Evolutionary conservation across 2,113 vertebrate species (phyloP).

Genomic region (Lota lota): DNA sequence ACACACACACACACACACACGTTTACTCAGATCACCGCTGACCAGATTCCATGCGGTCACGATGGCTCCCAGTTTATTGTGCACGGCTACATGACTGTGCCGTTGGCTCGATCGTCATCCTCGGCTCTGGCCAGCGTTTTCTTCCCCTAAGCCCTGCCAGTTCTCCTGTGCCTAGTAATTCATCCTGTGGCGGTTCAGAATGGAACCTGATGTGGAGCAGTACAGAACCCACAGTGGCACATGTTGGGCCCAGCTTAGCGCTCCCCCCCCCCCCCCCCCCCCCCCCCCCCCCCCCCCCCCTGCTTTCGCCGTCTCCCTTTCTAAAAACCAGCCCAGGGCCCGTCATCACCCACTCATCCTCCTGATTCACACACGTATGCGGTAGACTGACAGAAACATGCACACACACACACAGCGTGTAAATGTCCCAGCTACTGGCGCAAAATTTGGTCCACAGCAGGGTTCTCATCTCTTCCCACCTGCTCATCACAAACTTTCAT

Average conservation of each 20-base stretch:
- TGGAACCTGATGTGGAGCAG: slow-evolving; percentile 40
- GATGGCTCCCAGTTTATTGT: slow-evolving; percentile 32
- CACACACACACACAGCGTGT: not conserved
- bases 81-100: too few species aligned
- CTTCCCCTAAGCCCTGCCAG: slow-evolving; percentile 15
- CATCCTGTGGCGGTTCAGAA: slow-evolving; percentile 33
- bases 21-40: not conserved
- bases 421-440: slow-evolving; percentile 16
- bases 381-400: not conserved
- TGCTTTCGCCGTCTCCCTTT: too few species aligned
- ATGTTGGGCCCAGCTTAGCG: slow-evolving; percentile 31
- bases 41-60: slow-evolving; percentile 45
- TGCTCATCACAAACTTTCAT: slow-evolving; percentile 2
- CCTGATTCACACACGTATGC: not conserved
- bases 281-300: too few species aligned
- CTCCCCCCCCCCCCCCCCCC: slow-evolving; percentile 3
- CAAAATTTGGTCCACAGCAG: slow-evolving; percentile 44
- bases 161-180: slow-evolving; percentile 68
- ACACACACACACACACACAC: not conserved
- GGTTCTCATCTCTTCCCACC: slow-evolving; percentile 25
- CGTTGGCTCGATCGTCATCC: slow-evolving; percentile 25
- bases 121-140: slow-evolving; percentile 15
- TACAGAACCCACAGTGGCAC: slow-evolving; percentile 43
- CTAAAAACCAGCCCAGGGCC: slow-evolving; percentile 37
- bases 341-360: slow-evolving; percentile 53